Percentiles rank a stretch among this genome's conserved stretches.
Conservation (phyloP, 2,888 invertebrate genomes). For the Rhingia campestris region DNA sequence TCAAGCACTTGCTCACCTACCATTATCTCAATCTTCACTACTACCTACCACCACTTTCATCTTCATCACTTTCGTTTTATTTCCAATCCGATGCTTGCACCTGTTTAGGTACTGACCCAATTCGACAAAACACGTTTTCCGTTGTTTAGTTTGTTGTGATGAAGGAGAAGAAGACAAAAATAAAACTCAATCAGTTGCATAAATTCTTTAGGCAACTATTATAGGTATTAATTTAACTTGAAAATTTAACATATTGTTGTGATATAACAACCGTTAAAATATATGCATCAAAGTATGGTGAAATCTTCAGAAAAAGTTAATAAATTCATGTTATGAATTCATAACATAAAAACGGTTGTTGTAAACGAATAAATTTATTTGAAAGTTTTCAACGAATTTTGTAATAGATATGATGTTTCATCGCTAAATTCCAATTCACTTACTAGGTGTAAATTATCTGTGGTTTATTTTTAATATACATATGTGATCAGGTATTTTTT, state of each 20-base stretch:
- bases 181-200: constrained; percentile 54
- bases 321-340: constrained; percentile 38
- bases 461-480: background rate
- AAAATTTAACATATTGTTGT: constrained; percentile 62
- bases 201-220: constrained; percentile 61
- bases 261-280: constrained; percentile 49
- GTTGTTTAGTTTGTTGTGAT: constrained; percentile 41
- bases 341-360: constrained; percentile 31
- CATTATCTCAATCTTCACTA: constrained; percentile 62
- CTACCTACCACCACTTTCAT: constrained; percentile 62
- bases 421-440: constrained; percentile 8
- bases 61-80: constrained; percentile 73
- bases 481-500: too few species aligned
- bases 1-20: constrained; percentile 61
- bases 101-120: constrained; percentile 69
- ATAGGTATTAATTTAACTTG: constrained; percentile 60
- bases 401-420: constrained; percentile 24
- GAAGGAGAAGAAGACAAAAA: constrained; percentile 42
- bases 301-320: constrained; percentile 34
- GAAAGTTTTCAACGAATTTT: constrained; percentile 56
- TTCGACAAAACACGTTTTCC: constrained; percentile 60
- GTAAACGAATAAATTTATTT: constrained; percentile 62
- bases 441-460: background rate
- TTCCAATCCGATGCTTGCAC: constrained; percentile 68
- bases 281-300: constrained; percentile 39